Evolutionary conservation across 2,113 vertebrate species (phyloP).

Genomic region (Eidolon helvum): DNA sequence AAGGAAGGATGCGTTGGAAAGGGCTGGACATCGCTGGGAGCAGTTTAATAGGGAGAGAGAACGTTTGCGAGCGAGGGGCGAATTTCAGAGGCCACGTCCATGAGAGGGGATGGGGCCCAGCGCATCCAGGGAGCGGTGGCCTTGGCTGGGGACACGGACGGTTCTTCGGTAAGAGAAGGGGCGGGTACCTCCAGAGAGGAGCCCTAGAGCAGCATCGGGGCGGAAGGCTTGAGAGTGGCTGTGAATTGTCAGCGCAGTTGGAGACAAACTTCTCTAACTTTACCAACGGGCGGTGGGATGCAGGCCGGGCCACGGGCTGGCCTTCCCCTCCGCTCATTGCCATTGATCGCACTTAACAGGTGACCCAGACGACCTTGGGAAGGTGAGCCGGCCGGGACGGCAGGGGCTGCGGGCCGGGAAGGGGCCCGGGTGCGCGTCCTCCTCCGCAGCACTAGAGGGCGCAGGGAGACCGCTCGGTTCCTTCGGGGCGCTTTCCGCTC

Average conservation of each 20-base stretch:
- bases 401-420: not conserved
- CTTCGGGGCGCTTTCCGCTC: accelerated
- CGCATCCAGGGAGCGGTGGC: not conserved
- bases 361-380: not conserved
- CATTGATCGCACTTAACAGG: not conserved
- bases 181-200: not conserved
- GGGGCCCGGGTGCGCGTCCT: not conserved
- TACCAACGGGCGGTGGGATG: not conserved
- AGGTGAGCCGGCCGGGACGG: not conserved
- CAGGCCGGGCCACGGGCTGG: too few species aligned
- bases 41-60: too few species aligned
- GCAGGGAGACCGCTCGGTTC: not conserved
- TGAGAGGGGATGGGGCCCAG: not conserved
- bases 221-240: not conserved
- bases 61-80: not conserved
- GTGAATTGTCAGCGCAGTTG: not conserved
- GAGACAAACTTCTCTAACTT: not conserved
- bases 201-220: not conserved
- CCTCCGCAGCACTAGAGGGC: not conserved
- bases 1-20: accelerated
- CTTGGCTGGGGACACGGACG: not conserved
- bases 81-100: not conserved
- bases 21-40: accelerated
- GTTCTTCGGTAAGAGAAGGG: not conserved
- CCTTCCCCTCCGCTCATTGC: not conserved